These are phyloP conservation scores for Strigamia maritima DNA, from an alignment of 2,888 invertebrate genomes.

Conservation along the genomic window DNA sequence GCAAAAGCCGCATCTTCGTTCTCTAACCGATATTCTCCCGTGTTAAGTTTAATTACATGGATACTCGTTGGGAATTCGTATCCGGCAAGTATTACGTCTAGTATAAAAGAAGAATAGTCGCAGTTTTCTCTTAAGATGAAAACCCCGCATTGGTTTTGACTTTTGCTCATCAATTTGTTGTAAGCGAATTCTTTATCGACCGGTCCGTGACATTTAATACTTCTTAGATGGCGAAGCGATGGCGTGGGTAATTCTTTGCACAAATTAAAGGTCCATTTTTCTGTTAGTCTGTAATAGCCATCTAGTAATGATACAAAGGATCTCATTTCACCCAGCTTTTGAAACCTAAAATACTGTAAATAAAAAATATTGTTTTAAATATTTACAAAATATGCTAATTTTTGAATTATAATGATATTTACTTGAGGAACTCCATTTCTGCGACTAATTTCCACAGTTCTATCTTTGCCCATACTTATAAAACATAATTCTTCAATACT, in stretches of 20 bases:
- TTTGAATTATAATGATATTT: no score
- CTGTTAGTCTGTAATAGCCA: conserved; percentile 80
- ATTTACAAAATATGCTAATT: no score
- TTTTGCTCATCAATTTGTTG: conserved; percentile 75
- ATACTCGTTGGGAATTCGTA: conserved; percentile 46
- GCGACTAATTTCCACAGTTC: conserved; percentile 68
- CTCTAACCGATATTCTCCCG: conserved; percentile 38
- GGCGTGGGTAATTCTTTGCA: conserved; percentile 79
- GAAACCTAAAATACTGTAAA: conserved; percentile 42
- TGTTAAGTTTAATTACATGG: conserved; percentile 38
- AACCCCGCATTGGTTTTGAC: conserved; percentile 69
- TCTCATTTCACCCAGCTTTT: conserved; percentile 43
- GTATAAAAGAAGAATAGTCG: conserved; percentile 72
- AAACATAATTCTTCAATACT: conserved; percentile 80
- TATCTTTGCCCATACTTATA: conserved; percentile 60
- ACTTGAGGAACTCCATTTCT: conserved; percentile 51
- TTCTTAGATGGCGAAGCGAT: conserved; percentile 67
- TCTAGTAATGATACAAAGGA: conserved; percentile 60
- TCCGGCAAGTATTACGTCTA: conserved; percentile 75
- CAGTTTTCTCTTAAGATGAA: conserved; percentile 75
- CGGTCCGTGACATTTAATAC: conserved; percentile 82
- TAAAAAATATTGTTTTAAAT: conserved; percentile 42
- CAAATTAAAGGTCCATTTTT: conserved; percentile 87
- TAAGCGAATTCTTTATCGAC: conserved; percentile 76
- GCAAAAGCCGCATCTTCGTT: conserved; percentile 38